Conservation (phyloP, 2,797 vertebrate genomes). For the Enteromius fasciolatus region DNA sequence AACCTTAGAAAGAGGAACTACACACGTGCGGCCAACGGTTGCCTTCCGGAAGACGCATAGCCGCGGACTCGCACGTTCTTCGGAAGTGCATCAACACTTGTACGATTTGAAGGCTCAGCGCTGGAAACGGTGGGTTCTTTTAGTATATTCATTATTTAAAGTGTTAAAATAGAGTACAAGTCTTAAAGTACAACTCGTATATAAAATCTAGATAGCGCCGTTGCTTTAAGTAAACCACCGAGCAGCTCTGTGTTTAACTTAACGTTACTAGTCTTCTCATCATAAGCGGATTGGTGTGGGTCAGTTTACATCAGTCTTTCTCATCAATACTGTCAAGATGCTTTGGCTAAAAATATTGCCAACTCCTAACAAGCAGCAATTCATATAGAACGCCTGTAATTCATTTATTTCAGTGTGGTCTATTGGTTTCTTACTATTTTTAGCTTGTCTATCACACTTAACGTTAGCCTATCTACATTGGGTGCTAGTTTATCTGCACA, state of each 20-base stretch:
- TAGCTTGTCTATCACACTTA: not conserved
- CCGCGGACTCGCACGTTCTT: not conserved
- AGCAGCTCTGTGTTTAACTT: not conserved
- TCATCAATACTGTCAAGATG: not conserved
- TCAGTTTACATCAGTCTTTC: not conserved
- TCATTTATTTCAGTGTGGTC: not conserved
- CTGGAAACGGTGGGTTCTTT: slow-evolving; percentile 4
- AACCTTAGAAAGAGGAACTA: slow-evolving; percentile 18
- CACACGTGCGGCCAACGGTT: not conserved
- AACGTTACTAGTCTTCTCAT: not conserved
- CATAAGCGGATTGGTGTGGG: not conserved
- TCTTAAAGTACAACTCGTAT: not conserved
- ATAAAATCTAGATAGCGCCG: not conserved
- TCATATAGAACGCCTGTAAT: not conserved
- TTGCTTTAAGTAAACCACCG: not conserved
- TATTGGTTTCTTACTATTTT: not conserved
- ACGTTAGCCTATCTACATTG: not conserved
- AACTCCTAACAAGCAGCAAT: not conserved
- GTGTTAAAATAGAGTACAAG: not conserved
- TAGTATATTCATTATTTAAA: not conserved
- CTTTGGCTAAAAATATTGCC: not conserved
- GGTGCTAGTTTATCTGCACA: too few species aligned
- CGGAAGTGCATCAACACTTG: slow-evolving; percentile 10
- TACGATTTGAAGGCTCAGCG: not conserved
- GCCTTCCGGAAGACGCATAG: slow-evolving; percentile 3